A percentile compares a stretch with the other conserved stretches of the same genome.
Evolutionary conservation across 2,113 vertebrate species (phyloP).

Genomic region (Apteryx owenii): DNA sequence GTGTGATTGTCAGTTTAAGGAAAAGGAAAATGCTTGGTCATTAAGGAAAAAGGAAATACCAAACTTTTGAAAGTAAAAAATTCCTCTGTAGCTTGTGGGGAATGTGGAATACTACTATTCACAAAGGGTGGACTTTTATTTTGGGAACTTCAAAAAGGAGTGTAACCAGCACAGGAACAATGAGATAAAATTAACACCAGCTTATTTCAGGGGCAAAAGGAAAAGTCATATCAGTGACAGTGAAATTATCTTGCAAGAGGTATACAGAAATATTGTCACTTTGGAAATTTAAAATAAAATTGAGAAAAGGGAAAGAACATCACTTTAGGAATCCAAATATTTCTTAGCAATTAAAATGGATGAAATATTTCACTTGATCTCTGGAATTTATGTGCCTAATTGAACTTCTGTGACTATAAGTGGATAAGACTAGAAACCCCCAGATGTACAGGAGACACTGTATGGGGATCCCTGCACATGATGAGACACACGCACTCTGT

Average conservation of each 20-base stretch:
- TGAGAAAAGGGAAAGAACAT: background rate
- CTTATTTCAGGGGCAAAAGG: too few relatives aligned
- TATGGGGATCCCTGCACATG: background rate
- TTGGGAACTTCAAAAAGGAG: background rate
- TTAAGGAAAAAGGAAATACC: background rate
- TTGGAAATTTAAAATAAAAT: background rate
- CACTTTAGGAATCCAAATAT: background rate
- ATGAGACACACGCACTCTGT: background rate
- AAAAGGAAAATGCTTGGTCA: background rate
- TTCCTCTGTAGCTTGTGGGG: background rate
- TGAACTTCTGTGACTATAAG: background rate
- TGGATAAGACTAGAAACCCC: background rate
- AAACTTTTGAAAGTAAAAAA: background rate
- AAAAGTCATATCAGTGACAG: accelerated
- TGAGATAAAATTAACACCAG: background rate
- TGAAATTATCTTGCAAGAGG: background rate
- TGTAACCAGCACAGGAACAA: background rate
- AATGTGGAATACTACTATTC: background rate
- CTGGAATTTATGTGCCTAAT: accelerated
- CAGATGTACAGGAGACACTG: accelerated
- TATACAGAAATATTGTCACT: background rate
- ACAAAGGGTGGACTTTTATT: background rate
- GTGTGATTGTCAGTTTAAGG: background rate
- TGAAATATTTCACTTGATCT: background rate
- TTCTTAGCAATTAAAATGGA: background rate